These are phyloP conservation scores for Himalopsyche japonica DNA, from an alignment of 2,888 invertebrate species.

Conservation along the genomic window DNA sequence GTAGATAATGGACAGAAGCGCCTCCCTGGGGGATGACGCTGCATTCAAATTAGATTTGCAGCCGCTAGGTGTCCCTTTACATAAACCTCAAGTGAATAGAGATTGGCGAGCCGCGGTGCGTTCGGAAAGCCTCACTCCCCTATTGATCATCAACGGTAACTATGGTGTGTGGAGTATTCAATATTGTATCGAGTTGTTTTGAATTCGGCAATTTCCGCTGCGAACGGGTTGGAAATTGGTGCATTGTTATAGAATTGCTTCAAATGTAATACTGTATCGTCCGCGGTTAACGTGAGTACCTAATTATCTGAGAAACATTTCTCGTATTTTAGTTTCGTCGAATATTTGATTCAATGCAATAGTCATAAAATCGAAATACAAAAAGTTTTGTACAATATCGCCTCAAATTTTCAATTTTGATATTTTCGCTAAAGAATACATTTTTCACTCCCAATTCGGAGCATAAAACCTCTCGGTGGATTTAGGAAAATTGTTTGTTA, in stretches of 20 bases:
- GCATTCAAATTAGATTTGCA: conserved; percentile 39
- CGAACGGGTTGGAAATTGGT: not conserved
- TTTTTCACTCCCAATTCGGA: no score
- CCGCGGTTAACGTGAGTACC: not conserved
- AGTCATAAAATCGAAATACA: no score
- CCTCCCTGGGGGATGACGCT: conserved; percentile 2
- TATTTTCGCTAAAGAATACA: no score
- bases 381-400: no score
- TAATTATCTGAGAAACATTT: not conserved
- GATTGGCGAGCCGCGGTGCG: not conserved
- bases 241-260: not conserved
- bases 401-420: no score
- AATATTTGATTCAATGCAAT: no score
- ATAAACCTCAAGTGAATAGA: conserved; percentile 19
- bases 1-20: conserved; percentile 6
- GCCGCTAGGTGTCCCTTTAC: conserved; percentile 32
- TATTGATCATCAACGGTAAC: not conserved
- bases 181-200: not conserved
- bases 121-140: not conserved
- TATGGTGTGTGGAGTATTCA: not conserved
- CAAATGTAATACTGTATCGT: not conserved
- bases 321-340: no score
- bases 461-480: no score
- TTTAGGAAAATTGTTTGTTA: no score
- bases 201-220: not conserved